phyloP scores from a whole-genome alignment of 1,140 invertebrate genomes.

The Ganaspis sp. region DNA sequence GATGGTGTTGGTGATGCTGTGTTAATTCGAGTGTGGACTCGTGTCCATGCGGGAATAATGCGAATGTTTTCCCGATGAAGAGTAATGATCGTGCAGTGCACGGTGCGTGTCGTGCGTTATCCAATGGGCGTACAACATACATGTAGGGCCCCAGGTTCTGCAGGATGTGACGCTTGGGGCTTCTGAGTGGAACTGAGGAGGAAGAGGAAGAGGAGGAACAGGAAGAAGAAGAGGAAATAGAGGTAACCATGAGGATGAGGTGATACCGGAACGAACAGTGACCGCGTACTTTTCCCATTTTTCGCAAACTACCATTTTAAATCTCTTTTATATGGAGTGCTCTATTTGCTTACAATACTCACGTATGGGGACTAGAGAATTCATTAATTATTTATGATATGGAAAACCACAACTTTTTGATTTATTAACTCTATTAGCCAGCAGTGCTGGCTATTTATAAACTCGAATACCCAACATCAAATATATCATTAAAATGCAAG shows the following conservation, averaged over 20 bases:
- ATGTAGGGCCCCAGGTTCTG: conserved; percentile 33
- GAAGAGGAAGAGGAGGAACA: conserved; percentile 36
- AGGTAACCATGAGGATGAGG: conserved; percentile 34
- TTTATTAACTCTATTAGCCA: too few species aligned
- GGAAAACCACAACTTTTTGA: too few species aligned
- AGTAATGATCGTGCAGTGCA: conserved; percentile 58
- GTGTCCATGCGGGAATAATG: conserved; percentile 46
- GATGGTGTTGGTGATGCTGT: conserved; percentile 26
- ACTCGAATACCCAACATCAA: too few species aligned
- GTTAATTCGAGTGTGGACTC: conserved; percentile 24
- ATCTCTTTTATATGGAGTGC: not conserved
- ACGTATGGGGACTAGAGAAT: too few species aligned
- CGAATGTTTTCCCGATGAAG: conserved; percentile 44
- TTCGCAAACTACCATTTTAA: not conserved
- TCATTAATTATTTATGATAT: too few species aligned
- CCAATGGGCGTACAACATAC: conserved; percentile 44
- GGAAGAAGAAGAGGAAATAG: conserved; percentile 33
- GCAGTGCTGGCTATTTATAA: too few species aligned
- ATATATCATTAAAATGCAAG: too few species aligned
- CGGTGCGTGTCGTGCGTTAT: conserved; percentile 56
- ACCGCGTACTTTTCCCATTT: conserved; percentile 16
- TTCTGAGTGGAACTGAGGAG: conserved; percentile 44
- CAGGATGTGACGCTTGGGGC: conserved; percentile 50
- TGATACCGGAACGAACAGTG: conserved; percentile 32
- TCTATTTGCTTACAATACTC: too few species aligned